Percentiles rank a stretch among this genome's conserved stretches.
phyloP scores from a whole-genome alignment of 2,888 invertebrate species.

The Oxycera nigricornis region DNA sequence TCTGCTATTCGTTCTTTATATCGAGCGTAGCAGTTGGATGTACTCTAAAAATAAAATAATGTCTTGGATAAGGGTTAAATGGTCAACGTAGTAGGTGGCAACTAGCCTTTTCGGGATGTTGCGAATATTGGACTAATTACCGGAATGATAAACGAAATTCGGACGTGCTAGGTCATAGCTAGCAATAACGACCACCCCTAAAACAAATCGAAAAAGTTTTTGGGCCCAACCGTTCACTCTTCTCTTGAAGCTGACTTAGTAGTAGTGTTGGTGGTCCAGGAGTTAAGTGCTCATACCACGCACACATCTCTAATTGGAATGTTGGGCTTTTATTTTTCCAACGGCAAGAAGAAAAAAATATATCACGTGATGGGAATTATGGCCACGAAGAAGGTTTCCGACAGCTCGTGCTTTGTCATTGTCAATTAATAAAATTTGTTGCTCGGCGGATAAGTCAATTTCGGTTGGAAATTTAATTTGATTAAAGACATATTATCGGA shows the following conservation, averaged over 20 bases:
- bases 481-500: too few species aligned
- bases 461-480: constrained; percentile 6
- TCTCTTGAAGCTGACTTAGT: too few species aligned
- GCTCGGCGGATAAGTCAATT: constrained; percentile 19
- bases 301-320: constrained; percentile 1
- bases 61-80: constrained; percentile 18
- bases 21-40: neutral
- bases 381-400: constrained; percentile 10
- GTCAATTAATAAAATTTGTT: constrained; percentile 31
- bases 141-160: constrained; percentile 35
- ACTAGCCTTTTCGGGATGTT: constrained; percentile 23
- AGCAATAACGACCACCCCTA: neutral
- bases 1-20: neutral
- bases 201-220: constrained; percentile 19
- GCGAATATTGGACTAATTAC: constrained; percentile 34
- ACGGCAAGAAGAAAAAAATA: neutral
- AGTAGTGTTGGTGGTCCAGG: too few species aligned
- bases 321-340: neutral
- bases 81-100: constrained; percentile 25
- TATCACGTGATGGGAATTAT: constrained; percentile 2
- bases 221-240: too few species aligned
- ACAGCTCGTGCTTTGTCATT: constrained; percentile 17
- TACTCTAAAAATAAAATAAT: neutral
- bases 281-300: constrained; percentile 5
- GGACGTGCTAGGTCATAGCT: constrained; percentile 32